A percentile compares a stretch with the other conserved stretches of the same genome.
phyloP scores from a whole-genome alignment of 2,888 invertebrate species.

The Pseudanteris insignis region DNA sequence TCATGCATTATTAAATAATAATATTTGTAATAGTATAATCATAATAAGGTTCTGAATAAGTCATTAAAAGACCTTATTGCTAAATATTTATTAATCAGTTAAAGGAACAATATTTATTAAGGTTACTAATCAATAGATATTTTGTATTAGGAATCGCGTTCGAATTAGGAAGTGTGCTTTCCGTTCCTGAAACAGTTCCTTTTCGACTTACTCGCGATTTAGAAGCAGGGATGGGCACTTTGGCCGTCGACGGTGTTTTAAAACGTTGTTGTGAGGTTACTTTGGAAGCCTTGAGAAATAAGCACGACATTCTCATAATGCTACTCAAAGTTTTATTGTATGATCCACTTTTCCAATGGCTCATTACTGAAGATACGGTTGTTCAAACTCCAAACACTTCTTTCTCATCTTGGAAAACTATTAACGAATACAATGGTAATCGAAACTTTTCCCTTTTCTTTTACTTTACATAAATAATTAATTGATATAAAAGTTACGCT shows the following conservation, averaged over 20 bases:
- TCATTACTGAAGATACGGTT: constrained; percentile 63
- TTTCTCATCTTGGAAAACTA: constrained; percentile 67
- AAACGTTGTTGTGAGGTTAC: constrained; percentile 87
- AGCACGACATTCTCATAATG: constrained; percentile 82
- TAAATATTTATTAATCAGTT: too few species aligned
- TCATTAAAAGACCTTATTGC: too few species aligned
- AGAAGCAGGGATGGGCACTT: constrained; percentile 89
- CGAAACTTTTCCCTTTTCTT: too few species aligned
- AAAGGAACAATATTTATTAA: too few species aligned
- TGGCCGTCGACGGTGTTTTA: constrained; percentile 90
- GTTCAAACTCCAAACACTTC: constrained; percentile 64
- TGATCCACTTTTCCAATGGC: constrained; percentile 93
- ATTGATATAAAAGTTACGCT: too few species aligned
- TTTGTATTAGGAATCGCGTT: constrained; percentile 82
- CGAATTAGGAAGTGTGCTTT: constrained; percentile 88
- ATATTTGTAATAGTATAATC: too few species aligned
- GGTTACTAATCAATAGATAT: too few species aligned
- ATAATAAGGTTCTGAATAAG: too few species aligned
- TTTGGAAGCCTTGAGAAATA: constrained; percentile 81
- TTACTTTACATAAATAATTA: too few species aligned
- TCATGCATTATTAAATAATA: too few species aligned
- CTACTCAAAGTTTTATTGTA: constrained; percentile 89
- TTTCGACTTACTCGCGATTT: constrained; percentile 94
- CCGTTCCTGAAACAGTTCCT: constrained; percentile 92
- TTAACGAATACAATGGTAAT: constrained; percentile 39